Evolutionary conservation across 2,888 invertebrate genomes (phyloP).

Genomic region (Podabrus alpinus): DNA sequence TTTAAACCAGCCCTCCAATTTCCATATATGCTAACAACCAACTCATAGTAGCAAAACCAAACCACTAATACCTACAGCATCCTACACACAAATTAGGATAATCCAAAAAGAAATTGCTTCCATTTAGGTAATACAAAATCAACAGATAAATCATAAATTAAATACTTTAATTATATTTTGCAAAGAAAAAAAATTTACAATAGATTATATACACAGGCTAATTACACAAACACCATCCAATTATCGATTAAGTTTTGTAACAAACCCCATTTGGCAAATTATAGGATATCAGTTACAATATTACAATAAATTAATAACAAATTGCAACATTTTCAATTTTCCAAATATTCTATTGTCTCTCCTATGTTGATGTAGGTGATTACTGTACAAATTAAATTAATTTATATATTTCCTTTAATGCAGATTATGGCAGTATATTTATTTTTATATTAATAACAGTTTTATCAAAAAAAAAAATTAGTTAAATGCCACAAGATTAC

Average conservation of each 20-base stretch:
- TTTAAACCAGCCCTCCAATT: too few species aligned
- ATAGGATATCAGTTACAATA: constrained; percentile 19
- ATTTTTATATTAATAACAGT: not conserved
- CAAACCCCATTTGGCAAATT: constrained; percentile 28
- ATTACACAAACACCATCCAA: constrained; percentile 29
- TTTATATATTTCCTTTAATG: not conserved
- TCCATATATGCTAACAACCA: too few species aligned
- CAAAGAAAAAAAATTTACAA: constrained; percentile 30
- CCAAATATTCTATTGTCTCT: not conserved
- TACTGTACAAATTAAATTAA: not conserved
- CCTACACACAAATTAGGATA: too few species aligned
- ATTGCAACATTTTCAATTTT: not conserved
- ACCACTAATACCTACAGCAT: too few species aligned
- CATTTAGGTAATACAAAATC: not conserved
- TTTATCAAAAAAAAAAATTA: not conserved
- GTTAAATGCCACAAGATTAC: not conserved
- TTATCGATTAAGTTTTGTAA: constrained; percentile 20
- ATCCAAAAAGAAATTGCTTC: too few species aligned
- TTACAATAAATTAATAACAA: constrained; percentile 1
- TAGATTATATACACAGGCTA: constrained; percentile 26
- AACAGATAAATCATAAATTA: constrained; percentile 12
- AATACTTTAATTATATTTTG: constrained; percentile 25
- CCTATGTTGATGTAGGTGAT: not conserved
- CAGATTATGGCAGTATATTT: not conserved
- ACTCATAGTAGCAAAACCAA: too few species aligned